These are phyloP conservation scores for Drosophila kanekoi DNA, from an alignment of 2,888 invertebrate species.

Conservation along the genomic window DNA sequence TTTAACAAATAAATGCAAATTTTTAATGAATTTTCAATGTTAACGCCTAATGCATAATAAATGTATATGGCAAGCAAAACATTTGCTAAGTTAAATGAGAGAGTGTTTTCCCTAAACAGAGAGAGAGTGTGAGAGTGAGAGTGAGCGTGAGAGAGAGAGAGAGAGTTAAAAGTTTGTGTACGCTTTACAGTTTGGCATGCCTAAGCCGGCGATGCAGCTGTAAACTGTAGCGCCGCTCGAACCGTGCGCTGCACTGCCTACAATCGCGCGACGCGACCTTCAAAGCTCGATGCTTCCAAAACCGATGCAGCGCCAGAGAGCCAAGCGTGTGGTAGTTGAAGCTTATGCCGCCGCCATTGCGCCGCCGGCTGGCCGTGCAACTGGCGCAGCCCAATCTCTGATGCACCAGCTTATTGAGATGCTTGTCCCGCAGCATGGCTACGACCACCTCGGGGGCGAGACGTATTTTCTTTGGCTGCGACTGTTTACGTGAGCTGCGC, in stretches of 20 bases:
- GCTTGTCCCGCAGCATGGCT: constrained; percentile 84
- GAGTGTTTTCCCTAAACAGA: constrained; percentile 12
- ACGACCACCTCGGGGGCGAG: constrained; percentile 81
- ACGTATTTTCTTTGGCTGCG: constrained; percentile 85
- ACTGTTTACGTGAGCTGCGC: constrained; percentile 86
- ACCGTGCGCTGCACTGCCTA: constrained; percentile 72
- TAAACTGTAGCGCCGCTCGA: constrained; percentile 80
- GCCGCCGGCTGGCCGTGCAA: constrained; percentile 61
- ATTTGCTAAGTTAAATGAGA: constrained; percentile 59
- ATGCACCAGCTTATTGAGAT: constrained; percentile 84
- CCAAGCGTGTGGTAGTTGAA: constrained; percentile 86
- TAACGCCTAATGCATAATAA: constrained; percentile 56
- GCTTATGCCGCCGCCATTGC: constrained; percentile 73
- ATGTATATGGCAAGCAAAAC: constrained; percentile 72
- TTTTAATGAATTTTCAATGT: constrained; percentile 51
- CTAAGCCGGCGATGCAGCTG: constrained; percentile 78
- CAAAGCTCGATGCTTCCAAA: constrained; percentile 85
- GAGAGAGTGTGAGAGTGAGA: neutral
- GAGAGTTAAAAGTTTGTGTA: neutral
- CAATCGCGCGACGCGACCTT: constrained; percentile 53
- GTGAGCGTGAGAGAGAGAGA: neutral
- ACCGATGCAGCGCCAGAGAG: constrained; percentile 86
- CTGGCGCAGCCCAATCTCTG: constrained; percentile 83
- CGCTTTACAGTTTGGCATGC: constrained; percentile 52
- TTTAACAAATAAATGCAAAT: constrained; percentile 83